A percentile compares a stretch with the other conserved stretches of the same genome.
Evolutionary conservation across 2,797 vertebrate genomes (phyloP).

Genomic region (Hipposideros larvatus): DNA sequence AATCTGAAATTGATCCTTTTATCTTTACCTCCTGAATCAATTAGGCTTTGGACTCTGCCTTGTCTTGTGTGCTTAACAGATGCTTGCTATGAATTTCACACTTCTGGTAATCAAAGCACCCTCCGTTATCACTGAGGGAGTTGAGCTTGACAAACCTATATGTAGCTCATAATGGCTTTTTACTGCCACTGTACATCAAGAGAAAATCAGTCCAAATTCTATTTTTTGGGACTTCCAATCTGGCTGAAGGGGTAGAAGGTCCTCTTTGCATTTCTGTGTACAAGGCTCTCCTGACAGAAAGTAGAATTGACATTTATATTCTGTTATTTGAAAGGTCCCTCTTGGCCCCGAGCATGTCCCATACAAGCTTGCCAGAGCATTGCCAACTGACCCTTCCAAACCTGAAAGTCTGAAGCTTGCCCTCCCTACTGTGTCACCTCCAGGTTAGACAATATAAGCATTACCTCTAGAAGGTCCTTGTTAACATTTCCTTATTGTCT

Average conservation of each 20-base stretch:
- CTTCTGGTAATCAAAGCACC: constrained; percentile 1
- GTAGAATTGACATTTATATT: background rate
- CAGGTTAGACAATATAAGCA: constrained; percentile 20
- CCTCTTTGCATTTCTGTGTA: background rate
- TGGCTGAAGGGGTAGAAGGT: background rate
- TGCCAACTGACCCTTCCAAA: background rate
- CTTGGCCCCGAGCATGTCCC: background rate
- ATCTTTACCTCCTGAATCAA: constrained; percentile 20
- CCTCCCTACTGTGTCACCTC: background rate
- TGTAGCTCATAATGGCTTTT: constrained; percentile 13
- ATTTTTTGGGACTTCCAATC: constrained; percentile 36
- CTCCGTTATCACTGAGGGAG: background rate
- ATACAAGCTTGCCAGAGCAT: background rate
- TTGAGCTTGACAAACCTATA: constrained; percentile 14
- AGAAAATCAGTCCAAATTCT: constrained; percentile 13
- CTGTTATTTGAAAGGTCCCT: constrained; percentile 12
- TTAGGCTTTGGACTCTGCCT: background rate
- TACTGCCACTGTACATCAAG: background rate
- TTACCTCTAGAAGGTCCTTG: background rate
- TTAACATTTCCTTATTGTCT: background rate
- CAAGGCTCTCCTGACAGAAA: background rate
- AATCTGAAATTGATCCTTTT: constrained; percentile 36
- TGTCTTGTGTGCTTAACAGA: constrained; percentile 17
- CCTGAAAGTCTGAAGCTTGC: constrained; percentile 5
- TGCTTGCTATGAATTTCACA: constrained; percentile 49